Conservation (phyloP, 1,140 invertebrate species). For the Leptopilina clavipes region DNA sequence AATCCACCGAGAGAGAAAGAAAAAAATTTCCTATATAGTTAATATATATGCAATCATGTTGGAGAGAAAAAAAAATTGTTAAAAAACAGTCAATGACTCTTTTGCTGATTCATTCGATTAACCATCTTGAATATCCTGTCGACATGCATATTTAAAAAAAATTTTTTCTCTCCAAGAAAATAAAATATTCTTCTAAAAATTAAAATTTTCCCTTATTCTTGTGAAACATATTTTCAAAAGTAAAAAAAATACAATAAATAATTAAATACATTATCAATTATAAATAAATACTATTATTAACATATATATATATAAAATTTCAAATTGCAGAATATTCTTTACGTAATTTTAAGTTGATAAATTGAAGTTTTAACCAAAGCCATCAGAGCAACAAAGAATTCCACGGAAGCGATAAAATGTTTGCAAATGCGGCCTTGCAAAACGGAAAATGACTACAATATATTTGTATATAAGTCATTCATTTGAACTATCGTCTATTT, state of each 20-base stretch:
- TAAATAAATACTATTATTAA: too few species aligned
- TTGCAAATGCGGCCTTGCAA: slow-evolving; percentile 8
- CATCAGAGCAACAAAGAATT: slow-evolving; percentile 19
- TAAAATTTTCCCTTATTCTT: too few species aligned
- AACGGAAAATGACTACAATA: not conserved
- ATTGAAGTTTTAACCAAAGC: not conserved
- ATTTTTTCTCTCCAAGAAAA: not conserved
- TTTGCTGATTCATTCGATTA: slow-evolving; percentile 1
- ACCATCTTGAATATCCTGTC: not conserved
- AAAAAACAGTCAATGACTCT: not conserved
- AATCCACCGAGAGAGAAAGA: not conserved
- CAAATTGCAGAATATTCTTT: too few species aligned
- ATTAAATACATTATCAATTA: too few species aligned
- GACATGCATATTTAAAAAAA: not conserved
- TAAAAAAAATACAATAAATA: too few species aligned
- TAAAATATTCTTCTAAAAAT: too few species aligned
- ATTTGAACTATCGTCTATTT: not conserved
- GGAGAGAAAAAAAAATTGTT: not conserved
- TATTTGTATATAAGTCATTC: slow-evolving; percentile 7
- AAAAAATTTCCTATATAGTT: not conserved
- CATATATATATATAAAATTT: too few species aligned
- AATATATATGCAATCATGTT: not conserved
- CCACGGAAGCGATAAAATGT: slow-evolving; percentile 11
- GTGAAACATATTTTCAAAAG: too few species aligned
- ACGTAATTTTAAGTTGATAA: not conserved